Percentiles rank a stretch among this genome's conserved stretches.
Evolutionary conservation across 2,797 vertebrate genomes (phyloP).

Genomic region (Clamator glandarius): DNA sequence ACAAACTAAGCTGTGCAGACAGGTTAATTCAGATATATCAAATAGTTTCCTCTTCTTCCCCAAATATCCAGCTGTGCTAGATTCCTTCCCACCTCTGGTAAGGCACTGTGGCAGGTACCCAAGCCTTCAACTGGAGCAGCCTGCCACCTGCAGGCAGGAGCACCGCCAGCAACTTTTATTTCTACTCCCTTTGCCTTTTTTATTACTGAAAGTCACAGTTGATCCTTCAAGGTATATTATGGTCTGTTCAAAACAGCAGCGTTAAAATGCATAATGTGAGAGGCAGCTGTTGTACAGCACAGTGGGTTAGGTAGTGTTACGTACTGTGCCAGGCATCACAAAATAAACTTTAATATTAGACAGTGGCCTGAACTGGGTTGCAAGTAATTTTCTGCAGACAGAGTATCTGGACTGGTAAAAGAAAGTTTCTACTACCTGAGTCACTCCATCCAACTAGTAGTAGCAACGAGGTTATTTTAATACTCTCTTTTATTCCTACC

Average conservation of each 20-base stretch:
- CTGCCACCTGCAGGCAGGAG: constrained; percentile 1
- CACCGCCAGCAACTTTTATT: background rate
- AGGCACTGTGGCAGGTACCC: background rate
- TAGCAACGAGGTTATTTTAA: background rate
- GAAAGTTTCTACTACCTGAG: background rate
- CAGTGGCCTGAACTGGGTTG: background rate
- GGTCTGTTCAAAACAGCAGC: background rate
- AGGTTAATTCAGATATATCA: background rate
- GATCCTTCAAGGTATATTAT: background rate
- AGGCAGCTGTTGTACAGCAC: background rate
- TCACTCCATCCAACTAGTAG: background rate
- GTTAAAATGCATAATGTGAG: background rate
- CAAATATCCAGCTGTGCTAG: background rate
- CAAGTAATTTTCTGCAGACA: background rate
- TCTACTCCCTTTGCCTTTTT: background rate
- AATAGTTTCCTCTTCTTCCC: background rate
- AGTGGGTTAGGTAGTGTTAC: background rate
- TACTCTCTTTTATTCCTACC: background rate
- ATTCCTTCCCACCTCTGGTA: background rate
- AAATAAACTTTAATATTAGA: background rate
- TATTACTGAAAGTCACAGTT: background rate
- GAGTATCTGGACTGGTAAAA: background rate
- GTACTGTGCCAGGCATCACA: background rate
- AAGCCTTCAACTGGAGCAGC: background rate
- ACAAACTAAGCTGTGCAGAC: background rate